These are phyloP conservation scores for Hedychridium roseum DNA, from an alignment of 2,888 invertebrate species.

Conservation along the genomic window DNA sequence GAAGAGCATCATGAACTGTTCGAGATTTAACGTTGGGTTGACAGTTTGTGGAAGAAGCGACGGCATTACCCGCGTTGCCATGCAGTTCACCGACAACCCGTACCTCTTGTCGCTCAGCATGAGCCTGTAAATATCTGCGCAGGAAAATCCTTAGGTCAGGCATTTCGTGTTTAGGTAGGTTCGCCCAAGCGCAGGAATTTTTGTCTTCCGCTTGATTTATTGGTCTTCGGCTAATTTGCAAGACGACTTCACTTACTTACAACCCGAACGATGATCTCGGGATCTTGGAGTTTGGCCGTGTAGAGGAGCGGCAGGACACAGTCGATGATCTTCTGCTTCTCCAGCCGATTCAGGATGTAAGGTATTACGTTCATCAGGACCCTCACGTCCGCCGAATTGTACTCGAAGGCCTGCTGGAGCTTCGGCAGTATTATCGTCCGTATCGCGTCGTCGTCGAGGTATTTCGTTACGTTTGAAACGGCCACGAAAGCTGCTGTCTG, in stretches of 20 bases:
- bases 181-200: too few relatives aligned
- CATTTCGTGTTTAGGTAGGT: too few relatives aligned
- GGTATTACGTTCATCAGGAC: conserved; percentile 81
- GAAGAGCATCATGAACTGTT: conserved; percentile 81
- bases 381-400: conserved; percentile 80
- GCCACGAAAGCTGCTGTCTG: conserved; percentile 91
- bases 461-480: conserved; percentile 84
- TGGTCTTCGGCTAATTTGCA: too few relatives aligned
- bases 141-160: too few relatives aligned
- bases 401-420: conserved; percentile 82
- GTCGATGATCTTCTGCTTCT: conserved; percentile 87
- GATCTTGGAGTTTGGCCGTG: conserved; percentile 85
- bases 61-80: conserved; percentile 95
- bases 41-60: conserved; percentile 91
- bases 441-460: conserved; percentile 83
- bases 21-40: conserved; percentile 84
- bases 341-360: conserved; percentile 83
- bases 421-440: conserved; percentile 83
- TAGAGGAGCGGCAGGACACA: conserved; percentile 89
- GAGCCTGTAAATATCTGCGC: conserved; percentile 87
- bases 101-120: conserved; percentile 91
- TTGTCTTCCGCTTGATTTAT: too few relatives aligned
- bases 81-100: conserved; percentile 86
- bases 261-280: conserved; percentile 87
- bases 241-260: conserved; percentile 81